Evolutionary conservation across 1,140 invertebrate species (phyloP), one percentile per base, ranked within the genome.

Genomic region (Oryctes rhinoceros): DNA sequence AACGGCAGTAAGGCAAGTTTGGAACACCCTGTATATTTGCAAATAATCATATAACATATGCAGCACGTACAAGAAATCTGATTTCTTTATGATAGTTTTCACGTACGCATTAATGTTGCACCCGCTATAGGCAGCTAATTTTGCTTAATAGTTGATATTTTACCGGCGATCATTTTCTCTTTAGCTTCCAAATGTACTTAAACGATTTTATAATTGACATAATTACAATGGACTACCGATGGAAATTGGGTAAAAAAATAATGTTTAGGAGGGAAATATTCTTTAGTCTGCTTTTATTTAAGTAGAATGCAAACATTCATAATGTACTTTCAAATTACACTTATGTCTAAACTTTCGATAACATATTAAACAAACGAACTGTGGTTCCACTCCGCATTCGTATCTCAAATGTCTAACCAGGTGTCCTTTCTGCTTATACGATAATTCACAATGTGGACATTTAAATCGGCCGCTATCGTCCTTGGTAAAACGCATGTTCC

Each of bases 361-460:
- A 80, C 90, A 91, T 78, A 89, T 85, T 47, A 88, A 87, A 81
- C 91, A 91, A 35, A 86, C 85, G 81, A 91, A 91, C 81, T 89
- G 85, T 10, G 90, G 89, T 74, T 87, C 86, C 47, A 89, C 88
- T n/a, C 90, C 90, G 81, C 91, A 91, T 81, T 92, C 91, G 82
- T 88, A 91, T 75, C 90, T 90, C 24, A 90, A 83, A 85, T 92
- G 91, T 39, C 87, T 88, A 30, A 87, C 86, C 44, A 87, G 79
- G 82, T 87, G 84, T 0, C 84, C 86, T 59, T 89, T 89, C 59
- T 90, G 89, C 78, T 91, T 91, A 84, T 91, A 92, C 7, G 88
- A 87, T 78, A 89, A 89, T 4, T 88, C 88, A 81, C 91, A 92
- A 77, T 87, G 87, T 0, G 79, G 79, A 79, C 90, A 91, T n/a